A percentile compares a stretch with the other conserved stretches of the same genome.
Conservation (phyloP, 2,113 vertebrate species). For the Taurulus bubalis region DNA sequence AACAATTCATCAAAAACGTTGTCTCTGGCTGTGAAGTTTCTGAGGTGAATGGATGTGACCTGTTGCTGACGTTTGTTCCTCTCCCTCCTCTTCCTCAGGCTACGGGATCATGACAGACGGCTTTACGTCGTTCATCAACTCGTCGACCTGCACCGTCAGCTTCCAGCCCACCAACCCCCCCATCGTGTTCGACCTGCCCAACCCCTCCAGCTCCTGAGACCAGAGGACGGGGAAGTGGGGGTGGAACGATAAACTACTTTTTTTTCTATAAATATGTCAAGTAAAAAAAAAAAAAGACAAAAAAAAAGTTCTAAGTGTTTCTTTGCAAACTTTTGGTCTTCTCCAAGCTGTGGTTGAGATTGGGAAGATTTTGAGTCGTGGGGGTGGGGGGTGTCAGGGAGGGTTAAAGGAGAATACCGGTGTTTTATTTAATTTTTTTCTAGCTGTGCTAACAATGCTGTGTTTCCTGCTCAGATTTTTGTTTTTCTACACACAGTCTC, state of each 20-base stretch:
- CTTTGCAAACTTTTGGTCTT: constrained; percentile 86
- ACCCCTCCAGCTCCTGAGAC: constrained; percentile 94
- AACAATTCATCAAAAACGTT: not conserved
- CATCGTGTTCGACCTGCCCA: constrained; percentile 98
- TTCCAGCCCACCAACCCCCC: constrained; percentile 98
- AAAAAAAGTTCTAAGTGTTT: constrained; percentile 82
- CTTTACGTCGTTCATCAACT: constrained; percentile 96
- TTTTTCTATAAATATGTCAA: constrained; percentile 87
- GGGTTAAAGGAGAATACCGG: constrained; percentile 72
- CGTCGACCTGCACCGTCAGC: constrained; percentile 97
- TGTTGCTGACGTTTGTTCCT: not conserved
- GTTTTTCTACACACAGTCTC: not conserved
- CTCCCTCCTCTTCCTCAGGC: constrained; percentile 80
- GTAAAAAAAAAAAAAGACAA: constrained; percentile 41
- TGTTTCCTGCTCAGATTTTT: not conserved
- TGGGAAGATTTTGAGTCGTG: constrained; percentile 56
- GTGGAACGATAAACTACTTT: constrained; percentile 75
- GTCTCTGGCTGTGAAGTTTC: not conserved
- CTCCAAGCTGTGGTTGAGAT: constrained; percentile 86
- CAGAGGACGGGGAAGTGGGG: constrained; percentile 34
- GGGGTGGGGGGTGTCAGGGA: constrained; percentile 39
- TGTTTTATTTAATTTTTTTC: not conserved
- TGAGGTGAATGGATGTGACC: not conserved
- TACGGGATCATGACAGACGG: constrained; percentile 99
- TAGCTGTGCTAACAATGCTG: constrained; percentile 49